phyloP scores from a whole-genome alignment of 2,113 vertebrate genomes.

The Panurus biarmicus region DNA sequence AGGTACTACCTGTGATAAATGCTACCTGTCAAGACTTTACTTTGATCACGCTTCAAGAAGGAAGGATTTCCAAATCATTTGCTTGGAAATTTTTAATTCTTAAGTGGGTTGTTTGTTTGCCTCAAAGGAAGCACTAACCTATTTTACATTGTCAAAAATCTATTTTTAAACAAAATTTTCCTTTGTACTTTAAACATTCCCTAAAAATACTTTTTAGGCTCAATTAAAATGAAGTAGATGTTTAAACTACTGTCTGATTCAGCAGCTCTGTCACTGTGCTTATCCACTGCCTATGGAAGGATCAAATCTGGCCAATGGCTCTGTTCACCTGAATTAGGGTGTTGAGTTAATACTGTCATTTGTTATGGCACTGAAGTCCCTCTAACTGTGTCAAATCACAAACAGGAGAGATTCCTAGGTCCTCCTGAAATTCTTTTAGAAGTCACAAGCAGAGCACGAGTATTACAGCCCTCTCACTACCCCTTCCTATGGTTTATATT shows the following conservation, averaged over 20 bases:
- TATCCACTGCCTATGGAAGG: background rate
- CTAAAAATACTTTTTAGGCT: slow-evolving; percentile 62
- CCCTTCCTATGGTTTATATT: background rate
- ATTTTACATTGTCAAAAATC: slow-evolving; percentile 62
- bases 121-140: slow-evolving; percentile 61
- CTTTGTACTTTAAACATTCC: slow-evolving; percentile 60
- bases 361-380: background rate
- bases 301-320: background rate
- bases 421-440: background rate
- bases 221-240: slow-evolving; percentile 46
- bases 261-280: slow-evolving; percentile 7
- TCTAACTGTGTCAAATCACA: background rate
- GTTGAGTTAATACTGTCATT: background rate
- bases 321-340: background rate
- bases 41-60: slow-evolving; percentile 41
- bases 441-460: background rate
- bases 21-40: slow-evolving; percentile 54
- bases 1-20: slow-evolving; percentile 59
- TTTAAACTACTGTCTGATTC: slow-evolving; percentile 26
- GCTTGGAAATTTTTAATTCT: slow-evolving; percentile 60
- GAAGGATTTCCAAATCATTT: slow-evolving; percentile 58
- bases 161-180: slow-evolving; percentile 65
- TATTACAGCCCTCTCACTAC: background rate
- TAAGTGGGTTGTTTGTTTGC: slow-evolving; percentile 58
- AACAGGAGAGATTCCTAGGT: background rate